Evolutionary conservation across 1,140 invertebrate genomes (phyloP), one percentile per base, ranked within the genome.

Genomic region (Caenorhabditis latens): DNA sequence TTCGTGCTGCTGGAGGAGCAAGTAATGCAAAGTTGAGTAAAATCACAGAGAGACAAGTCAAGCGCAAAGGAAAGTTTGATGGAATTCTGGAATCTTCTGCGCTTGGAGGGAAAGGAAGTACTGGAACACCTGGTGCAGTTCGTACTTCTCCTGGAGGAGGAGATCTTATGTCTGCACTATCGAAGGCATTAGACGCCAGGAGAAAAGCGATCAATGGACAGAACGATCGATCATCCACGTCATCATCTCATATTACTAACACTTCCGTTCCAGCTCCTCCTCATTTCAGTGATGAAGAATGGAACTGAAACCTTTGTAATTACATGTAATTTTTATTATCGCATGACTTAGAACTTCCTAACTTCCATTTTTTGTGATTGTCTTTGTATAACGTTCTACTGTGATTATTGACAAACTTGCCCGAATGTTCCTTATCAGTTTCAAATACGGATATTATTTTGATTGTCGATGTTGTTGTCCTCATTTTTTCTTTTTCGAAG

Each of bases 101-200:
- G 55, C 40, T 79, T 40, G 55, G 57, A 58, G 21, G 24, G 14
- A 7, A 42, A 4, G 57, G 14, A 50, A n/a, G 8, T 82, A 14
- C 55, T 40, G 4, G 14, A 83, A 48, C 40, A 11, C 50, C 75
- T 5, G 61, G n/a, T 58, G 32, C 53, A 53, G 8, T 71, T 24
- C 21, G 16, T 21, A n/a, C 86, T 3, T 14, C 55, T 32, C 11
- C 86, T 19, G 57, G 55, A 3, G 87, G 84, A 19, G 87, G 57
- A 46, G 87, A 88, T 63, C 53, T 88, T 43, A 88, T 88, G 87
- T 58, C 42, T 1, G 58, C 83, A 2, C 55, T 88, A 16, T 65
- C 87, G 5, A 88, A 85, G n/a, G 87, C 87, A n/a, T 46, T 88
- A 16, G 87, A 88, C 55, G 63, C 87, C 9, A 21, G 87, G 61